Base-by-base conservation (phyloP, 2,113 vertebrate genomes). In the Tretioscincus oriximinensis region DNA sequence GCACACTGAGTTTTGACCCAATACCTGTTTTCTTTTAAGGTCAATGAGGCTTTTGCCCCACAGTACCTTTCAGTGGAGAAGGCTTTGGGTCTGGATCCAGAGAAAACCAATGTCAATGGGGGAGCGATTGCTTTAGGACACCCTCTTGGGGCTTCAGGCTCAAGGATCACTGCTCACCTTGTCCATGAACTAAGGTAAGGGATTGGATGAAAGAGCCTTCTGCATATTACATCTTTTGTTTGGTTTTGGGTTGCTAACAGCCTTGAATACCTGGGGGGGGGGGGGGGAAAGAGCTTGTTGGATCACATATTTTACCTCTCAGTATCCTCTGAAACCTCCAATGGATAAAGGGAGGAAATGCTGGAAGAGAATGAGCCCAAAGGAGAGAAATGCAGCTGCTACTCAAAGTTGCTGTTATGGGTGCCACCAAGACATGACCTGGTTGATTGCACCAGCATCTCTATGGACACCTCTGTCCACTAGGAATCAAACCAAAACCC, bases 101-200 rank as follows among this genome's bases (percentile, higher is more conserved):
- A 96, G 45, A 99, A 97, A 68, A 97, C 92, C 82, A 99, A 99
- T 0, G 95, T 98, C 20, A 96, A 96, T 0, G 96, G 98, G 35
- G 98, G 98, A 7, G 98, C 97, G 81, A 99, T 99, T 0, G 98
- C 98, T 26, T 79, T 99, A 2, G 98, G 98, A 6, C 98, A 99
- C 90, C 98, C 98, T 0, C 67, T 99, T 26, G 98, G 92, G 6
- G 98, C 96, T 2, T 99, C 98, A 1, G 98, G 98, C 1, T 73
- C 97, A 9, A 95, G 98, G 74, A 99, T 99, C 93, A 99, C 95
- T 1, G 92, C 94, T 67, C 98, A 99, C 80, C 95, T 99, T 86
- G 96, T 96, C 78, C 95, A 99, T 3, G 98, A 99, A 79, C 91
- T 99, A 73, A 96, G 97, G 98, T 99, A 86, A 0, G 51, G 73